Evolutionary conservation across 2,888 invertebrate species (phyloP).

Genomic region (Onthophagus sagittarius): DNA sequence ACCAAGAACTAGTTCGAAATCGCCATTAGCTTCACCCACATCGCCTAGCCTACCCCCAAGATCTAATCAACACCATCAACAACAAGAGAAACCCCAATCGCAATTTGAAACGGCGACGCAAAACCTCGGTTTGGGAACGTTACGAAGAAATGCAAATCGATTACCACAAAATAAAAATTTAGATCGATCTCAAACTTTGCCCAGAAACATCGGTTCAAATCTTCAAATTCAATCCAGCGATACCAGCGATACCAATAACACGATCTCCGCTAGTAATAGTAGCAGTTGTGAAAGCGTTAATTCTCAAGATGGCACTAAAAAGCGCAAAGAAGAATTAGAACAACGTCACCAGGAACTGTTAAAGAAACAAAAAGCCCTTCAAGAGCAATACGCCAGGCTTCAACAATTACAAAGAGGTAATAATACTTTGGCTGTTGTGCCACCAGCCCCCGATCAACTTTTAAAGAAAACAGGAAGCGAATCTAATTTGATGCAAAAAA

Average conservation of each 20-base stretch:
- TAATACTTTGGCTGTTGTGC: constrained; percentile 58
- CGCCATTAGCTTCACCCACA: constrained; percentile 81
- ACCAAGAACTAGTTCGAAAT: constrained; percentile 85
- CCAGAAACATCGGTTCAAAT: constrained; percentile 47
- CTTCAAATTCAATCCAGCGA: constrained; percentile 36
- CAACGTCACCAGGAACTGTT: constrained; percentile 85
- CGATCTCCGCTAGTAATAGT: constrained; percentile 59
- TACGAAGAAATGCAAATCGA: constrained; percentile 45
- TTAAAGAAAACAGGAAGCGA: constrained; percentile 87
- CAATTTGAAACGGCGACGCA: constrained; percentile 48
- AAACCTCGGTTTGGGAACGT: constrained; percentile 47
- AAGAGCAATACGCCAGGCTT: constrained; percentile 86
- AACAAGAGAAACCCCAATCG: constrained; percentile 45
- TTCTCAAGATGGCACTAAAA: constrained; percentile 65
- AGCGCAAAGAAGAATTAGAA: constrained; percentile 74
- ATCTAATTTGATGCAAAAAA: constrained; percentile 78
- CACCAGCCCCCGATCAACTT: constrained; percentile 59
- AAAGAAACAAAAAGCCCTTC: constrained; percentile 81
- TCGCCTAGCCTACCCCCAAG: constrained; percentile 64
- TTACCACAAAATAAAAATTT: constrained; percentile 39
- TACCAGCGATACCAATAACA: constrained; percentile 36
- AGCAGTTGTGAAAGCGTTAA: constrained; percentile 75
- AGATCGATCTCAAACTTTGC: constrained; percentile 47
- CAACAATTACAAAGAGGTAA: constrained; percentile 82
- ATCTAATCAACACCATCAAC: constrained; percentile 50